Evolutionary conservation across 37 sponge, comb jelly and placozoan genomes (phyloP).

Genomic region (Petrosia ficiformis): DNA sequence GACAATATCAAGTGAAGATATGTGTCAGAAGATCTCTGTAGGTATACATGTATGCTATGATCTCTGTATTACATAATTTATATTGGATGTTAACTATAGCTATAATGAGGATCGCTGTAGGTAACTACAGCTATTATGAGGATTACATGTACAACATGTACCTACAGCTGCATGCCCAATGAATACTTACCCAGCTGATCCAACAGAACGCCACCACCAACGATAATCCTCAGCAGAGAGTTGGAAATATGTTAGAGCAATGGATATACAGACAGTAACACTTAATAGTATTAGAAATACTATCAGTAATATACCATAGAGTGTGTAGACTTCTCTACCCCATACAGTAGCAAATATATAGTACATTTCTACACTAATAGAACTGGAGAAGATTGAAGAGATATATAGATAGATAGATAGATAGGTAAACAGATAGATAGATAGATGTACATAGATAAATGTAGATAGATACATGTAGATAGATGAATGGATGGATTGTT

Average conservation of each 20-base stretch:
- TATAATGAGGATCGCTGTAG: no score
- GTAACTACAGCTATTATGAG: no score
- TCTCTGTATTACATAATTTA: no score
- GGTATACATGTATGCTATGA: no score
- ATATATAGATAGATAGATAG: background rate
- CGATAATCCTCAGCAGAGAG: conserved; percentile 91
- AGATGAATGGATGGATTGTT: no score
- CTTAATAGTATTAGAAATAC: conserved; percentile 85
- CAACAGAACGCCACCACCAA: conserved; percentile 94
- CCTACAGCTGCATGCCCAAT: background rate
- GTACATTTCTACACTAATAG: conserved; percentile 90
- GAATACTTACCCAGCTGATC: conserved; percentile 72
- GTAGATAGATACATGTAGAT: no score
- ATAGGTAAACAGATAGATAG: background rate
- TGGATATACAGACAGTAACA: conserved; percentile 87
- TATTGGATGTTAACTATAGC: no score
- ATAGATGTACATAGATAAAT: background rate
- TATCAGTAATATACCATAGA: conserved; percentile 84
- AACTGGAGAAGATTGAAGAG: conserved; percentile 44
- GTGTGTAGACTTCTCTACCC: conserved; percentile 87
- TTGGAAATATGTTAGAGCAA: conserved; percentile 91
- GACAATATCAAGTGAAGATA: no score
- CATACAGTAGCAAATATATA: conserved; percentile 92
- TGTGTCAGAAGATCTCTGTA: no score
- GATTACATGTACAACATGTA: no score